Evolutionary conservation across 2,113 vertebrate genomes (phyloP), one percentile per base, ranked within the genome.

Genomic region (Sinocyclocheilus anophthalmus): DNA sequence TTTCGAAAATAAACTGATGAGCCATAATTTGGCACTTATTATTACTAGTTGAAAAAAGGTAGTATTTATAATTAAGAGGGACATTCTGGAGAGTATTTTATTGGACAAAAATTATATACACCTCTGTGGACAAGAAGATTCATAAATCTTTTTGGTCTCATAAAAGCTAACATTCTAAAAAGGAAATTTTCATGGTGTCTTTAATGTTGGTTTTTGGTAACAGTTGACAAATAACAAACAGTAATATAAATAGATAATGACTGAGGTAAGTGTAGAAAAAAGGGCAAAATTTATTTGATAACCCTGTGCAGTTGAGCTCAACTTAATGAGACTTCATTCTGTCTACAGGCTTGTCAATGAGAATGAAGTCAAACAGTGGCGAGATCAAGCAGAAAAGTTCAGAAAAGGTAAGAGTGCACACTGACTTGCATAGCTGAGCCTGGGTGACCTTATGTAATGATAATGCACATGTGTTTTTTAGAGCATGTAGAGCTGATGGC

Each of bases 321-420:
- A 18, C 30, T 55, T 67, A n/a, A 30, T 85, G 11, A 84, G 26
- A 26, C 5, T 10, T 5, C 13, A 9, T 69, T 45, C 87, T 37
- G 86, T 85, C 86, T 75, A 61, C 91, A 99, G 98, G 98, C 93
- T 99, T 85, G 96, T 99, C 88, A 99, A 99, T 14, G 98, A 99
- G 93, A 99, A 98, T 16, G 98, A 99, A 91, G 98, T 99, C 84
- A 98, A 97, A 84, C 97, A 97, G 89, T 99, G 98, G 98, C 92
- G 94, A 81, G 97, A 99, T 45, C 98, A 99, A 91, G 97, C 97
- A 24, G 98, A 99, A 92, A 99, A 97, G 91, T 98, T 99, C 94
- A 95, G 98, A 88, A 99, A 96, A 97, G 98, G 98, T 99, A 92
- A 90, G 89, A 65, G 0, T 37, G 22, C 45, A 11, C 14, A 37